phyloP scores from a whole-genome alignment of 1,140 invertebrate species.

The Drosophila ficusphila region DNA sequence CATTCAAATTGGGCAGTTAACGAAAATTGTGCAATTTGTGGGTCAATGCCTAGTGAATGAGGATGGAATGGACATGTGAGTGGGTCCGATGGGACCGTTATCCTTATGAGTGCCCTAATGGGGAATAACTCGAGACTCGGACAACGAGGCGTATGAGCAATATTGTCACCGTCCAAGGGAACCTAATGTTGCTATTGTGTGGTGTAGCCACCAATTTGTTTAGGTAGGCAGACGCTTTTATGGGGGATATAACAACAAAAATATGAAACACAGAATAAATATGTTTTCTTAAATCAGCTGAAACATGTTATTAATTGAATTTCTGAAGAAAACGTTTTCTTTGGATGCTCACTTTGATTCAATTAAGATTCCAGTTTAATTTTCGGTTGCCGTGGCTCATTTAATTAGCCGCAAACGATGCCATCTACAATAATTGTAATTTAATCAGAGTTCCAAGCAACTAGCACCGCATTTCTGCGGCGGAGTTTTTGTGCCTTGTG shows the following conservation, averaged over 20 bases:
- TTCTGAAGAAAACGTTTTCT: not conserved
- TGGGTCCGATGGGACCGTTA: slow-evolving; percentile 26
- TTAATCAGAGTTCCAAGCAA: slow-evolving; percentile 18
- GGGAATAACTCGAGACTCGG: slow-evolving; percentile 11
- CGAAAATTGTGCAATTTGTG: slow-evolving; percentile 59
- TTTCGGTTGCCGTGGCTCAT: not conserved
- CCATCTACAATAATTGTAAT: slow-evolving; percentile 23
- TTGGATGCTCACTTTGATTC: not conserved
- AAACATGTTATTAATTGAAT: not conserved
- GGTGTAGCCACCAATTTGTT: not conserved
- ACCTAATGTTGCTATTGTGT: not conserved
- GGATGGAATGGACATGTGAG: slow-evolving; percentile 37
- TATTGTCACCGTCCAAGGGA: not conserved
- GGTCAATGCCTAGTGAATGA: slow-evolving; percentile 44
- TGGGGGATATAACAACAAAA: not conserved
- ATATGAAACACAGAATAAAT: too few species aligned
- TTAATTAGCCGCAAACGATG: slow-evolving; percentile 9
- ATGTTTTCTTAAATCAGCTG: too few species aligned
- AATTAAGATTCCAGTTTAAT: slow-evolving; percentile 1
- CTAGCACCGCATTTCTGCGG: not conserved
- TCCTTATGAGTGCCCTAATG: slow-evolving; percentile 23
- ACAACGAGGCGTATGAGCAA: slow-evolving; percentile 25
- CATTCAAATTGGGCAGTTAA: slow-evolving; percentile 64
- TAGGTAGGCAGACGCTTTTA: not conserved
- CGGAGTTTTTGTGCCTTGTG: slow-evolving; percentile 24